Conservation (phyloP, 2,888 invertebrate species). For the Xanthorhoe designata region DNA sequence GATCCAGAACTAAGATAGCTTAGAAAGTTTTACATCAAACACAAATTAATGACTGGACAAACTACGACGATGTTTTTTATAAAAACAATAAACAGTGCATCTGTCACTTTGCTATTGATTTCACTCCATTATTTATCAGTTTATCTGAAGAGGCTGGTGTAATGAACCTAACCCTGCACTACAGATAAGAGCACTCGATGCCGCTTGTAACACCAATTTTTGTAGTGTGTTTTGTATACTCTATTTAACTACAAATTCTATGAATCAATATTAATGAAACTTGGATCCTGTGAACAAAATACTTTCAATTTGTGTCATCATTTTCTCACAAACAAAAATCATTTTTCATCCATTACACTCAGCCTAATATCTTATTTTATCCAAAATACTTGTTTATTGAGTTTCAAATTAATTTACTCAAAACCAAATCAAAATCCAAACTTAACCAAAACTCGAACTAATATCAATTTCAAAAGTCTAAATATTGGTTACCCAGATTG, state of each 20-base stretch:
- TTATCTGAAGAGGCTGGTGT: constrained; percentile 59
- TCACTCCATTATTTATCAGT: constrained; percentile 58
- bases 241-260: background rate
- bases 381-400: too few relatives aligned
- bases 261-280: background rate
- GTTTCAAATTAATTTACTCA: background rate
- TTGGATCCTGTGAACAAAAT: too few relatives aligned
- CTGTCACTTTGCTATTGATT: constrained; percentile 56
- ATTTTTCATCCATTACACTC: too few relatives aligned
- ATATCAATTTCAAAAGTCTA: background rate
- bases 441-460: background rate
- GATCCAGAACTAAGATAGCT: too few relatives aligned
- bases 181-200: constrained; percentile 62
- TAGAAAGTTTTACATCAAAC: too few relatives aligned
- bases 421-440: background rate
- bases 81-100: constrained; percentile 35
- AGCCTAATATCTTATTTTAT: too few relatives aligned
- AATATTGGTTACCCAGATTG: background rate
- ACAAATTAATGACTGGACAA: too few relatives aligned
- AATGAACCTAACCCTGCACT: constrained; percentile 63
- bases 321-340: too few relatives aligned
- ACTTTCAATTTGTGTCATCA: too few relatives aligned
- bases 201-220: constrained; percentile 28
- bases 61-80: background rate
- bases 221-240: background rate